Evolutionary conservation across 2,113 vertebrate genomes (phyloP).

Genomic region (Rhinoderma darwinii): DNA sequence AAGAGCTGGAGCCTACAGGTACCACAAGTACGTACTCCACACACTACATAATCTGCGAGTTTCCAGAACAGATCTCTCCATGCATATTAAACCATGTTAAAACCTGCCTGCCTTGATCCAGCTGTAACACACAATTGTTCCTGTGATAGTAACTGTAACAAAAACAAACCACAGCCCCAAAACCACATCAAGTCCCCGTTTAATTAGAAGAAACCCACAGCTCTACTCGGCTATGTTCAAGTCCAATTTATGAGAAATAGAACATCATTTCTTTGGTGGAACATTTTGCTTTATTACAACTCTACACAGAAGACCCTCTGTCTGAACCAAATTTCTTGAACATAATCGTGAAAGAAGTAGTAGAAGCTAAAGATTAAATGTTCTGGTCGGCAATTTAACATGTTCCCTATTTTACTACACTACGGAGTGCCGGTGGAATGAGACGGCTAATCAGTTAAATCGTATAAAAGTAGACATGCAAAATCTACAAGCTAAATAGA

Average conservation of each 20-base stretch:
- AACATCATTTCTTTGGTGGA: conserved; percentile 49
- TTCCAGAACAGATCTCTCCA: conserved; percentile 62
- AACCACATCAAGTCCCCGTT: conserved; percentile 63
- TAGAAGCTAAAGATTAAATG: background rate
- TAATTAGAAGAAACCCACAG: conserved; percentile 61
- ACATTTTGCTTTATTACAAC: conserved; percentile 42
- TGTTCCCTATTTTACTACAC: background rate
- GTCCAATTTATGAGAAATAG: conserved; percentile 15
- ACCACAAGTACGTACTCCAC: background rate
- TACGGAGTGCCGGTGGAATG: background rate
- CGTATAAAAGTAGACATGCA: background rate
- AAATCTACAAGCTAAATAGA: background rate
- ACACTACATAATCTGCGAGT: conserved; percentile 32
- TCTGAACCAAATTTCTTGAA: background rate
- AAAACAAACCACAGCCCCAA: conserved; percentile 63
- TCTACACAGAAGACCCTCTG: conserved; percentile 20
- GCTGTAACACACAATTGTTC: conserved; percentile 63
- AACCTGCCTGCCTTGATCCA: conserved; percentile 58
- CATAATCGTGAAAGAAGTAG: background rate
- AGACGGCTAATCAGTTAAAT: conserved; percentile 6
- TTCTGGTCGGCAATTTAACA: background rate
- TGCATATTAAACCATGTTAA: conserved; percentile 58
- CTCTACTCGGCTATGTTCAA: conserved; percentile 56
- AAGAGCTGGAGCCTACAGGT: conserved; percentile 44
- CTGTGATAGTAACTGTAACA: conserved; percentile 61